These are phyloP conservation scores for Channa striata DNA, from an alignment of 2,797 vertebrate genomes.

Conservation along the genomic window DNA sequence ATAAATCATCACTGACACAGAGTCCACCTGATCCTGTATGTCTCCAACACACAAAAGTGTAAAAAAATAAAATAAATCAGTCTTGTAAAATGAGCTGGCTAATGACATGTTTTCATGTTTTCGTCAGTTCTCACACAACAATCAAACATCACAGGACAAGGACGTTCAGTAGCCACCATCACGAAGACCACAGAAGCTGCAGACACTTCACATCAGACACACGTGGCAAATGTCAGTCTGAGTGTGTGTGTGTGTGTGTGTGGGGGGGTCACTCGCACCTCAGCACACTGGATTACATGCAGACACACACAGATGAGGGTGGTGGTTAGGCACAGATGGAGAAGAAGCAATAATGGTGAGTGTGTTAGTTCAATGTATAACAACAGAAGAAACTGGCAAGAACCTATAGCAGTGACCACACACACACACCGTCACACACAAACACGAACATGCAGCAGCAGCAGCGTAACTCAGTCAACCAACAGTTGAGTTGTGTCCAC, in stretches of 20 bases:
- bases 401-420: slow-evolving; percentile 64
- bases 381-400: slow-evolving; percentile 45
- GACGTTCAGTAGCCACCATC: slow-evolving; percentile 60
- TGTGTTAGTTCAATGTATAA: slow-evolving; percentile 59
- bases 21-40: slow-evolving; percentile 79
- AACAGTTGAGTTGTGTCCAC: slow-evolving; percentile 38
- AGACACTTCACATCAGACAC: slow-evolving; percentile 41
- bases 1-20: neutral
- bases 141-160: slow-evolving; percentile 54
- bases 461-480: slow-evolving; percentile 28
- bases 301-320: slow-evolving; percentile 48
- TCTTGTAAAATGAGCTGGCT: slow-evolving; percentile 64
- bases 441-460: slow-evolving; percentile 48
- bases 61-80: slow-evolving; percentile 30
- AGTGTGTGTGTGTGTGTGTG: slow-evolving; percentile 33
- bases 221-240: slow-evolving; percentile 22
- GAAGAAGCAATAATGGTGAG: slow-evolving; percentile 63
- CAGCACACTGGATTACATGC: slow-evolving; percentile 52
- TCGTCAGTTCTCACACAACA: slow-evolving; percentile 79
- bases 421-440: slow-evolving; percentile 11
- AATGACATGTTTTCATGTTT: slow-evolving; percentile 63
- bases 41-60: slow-evolving; percentile 67
- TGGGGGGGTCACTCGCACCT: slow-evolving; percentile 46
- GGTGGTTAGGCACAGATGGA: slow-evolving; percentile 64
- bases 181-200: slow-evolving; percentile 69